Evolutionary conservation across 2,888 invertebrate genomes (phyloP).

Genomic region (Mythimna impura): DNA sequence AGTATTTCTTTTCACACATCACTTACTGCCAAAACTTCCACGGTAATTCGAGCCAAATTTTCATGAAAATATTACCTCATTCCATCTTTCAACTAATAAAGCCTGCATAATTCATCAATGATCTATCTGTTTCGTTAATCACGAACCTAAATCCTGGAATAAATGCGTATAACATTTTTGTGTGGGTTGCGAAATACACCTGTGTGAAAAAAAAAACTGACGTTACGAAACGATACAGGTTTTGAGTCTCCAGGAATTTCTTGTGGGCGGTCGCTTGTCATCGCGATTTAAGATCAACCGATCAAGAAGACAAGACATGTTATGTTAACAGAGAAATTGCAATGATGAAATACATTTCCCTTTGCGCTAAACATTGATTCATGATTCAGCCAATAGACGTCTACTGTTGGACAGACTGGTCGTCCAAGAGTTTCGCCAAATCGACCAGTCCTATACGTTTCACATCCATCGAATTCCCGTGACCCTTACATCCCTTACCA

Average conservation of each 20-base stretch:
- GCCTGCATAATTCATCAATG: conserved; percentile 8
- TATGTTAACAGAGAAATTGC: no score
- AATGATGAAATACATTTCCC: no score
- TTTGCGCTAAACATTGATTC: no score
- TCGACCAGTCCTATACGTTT: no score
- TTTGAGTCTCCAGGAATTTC: conserved; percentile 32
- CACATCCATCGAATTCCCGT: no score
- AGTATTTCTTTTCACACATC: conserved; percentile 13
- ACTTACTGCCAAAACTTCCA: conserved; percentile 14
- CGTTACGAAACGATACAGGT: conserved; percentile 32
- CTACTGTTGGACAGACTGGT: no score
- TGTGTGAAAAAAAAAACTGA: conserved; percentile 20
- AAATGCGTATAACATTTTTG: neutral
- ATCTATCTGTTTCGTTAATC: conserved; percentile 14
- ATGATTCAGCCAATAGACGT: no score
- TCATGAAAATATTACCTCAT: neutral
- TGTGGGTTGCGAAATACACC: conserved; percentile 19
- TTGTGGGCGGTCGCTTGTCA: conserved; percentile 37
- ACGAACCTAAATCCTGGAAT: conserved; percentile 12
- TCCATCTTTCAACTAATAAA: neutral
- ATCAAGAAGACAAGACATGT: conserved; percentile 1
- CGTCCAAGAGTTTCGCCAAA: no score
- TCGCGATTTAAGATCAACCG: conserved; percentile 24
- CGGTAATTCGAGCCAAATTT: conserved; percentile 12
- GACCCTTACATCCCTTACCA: no score